These are phyloP conservation scores for Urocolius indicus DNA, from an alignment of 2,113 vertebrate genomes.

Conservation along the genomic window DNA sequence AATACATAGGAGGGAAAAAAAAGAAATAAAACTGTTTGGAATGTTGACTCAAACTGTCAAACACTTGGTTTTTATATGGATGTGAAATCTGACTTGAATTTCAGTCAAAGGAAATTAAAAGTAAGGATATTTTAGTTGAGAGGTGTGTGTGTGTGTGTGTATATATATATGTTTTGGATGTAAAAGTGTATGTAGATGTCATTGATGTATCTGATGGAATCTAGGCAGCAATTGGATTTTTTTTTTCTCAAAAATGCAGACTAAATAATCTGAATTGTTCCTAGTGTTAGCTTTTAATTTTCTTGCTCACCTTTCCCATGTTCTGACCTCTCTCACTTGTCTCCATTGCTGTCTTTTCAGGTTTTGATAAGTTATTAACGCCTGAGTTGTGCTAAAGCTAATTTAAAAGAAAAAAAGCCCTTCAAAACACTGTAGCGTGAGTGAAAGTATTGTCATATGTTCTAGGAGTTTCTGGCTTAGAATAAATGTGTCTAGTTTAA, in stretches of 20 bases:
- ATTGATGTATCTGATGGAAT: neutral
- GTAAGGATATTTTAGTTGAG: neutral
- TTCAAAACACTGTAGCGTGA: neutral
- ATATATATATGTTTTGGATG: no score
- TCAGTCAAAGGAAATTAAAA: neutral
- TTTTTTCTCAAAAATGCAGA: neutral
- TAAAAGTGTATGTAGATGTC: no score
- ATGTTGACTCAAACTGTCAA: neutral
- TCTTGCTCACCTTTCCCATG: neutral
- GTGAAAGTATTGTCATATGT: neutral
- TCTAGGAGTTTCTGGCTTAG: neutral
- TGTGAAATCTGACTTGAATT: neutral
- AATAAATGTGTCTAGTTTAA: neutral
- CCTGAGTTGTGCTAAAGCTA: neutral
- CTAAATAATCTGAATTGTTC: neutral
- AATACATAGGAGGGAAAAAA: no score
- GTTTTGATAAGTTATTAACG: neutral
- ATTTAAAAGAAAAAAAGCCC: neutral
- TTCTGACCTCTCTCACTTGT: neutral
- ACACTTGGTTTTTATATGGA: neutral
- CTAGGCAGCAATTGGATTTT: neutral
- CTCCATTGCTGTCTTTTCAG: neutral
- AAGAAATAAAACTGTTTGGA: neutral
- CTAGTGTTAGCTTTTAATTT: neutral
- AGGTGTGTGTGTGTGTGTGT: neutral